These are phyloP conservation scores for Barbus barbus DNA, from an alignment of 2,113 vertebrate genomes.

Conservation along the genomic window DNA sequence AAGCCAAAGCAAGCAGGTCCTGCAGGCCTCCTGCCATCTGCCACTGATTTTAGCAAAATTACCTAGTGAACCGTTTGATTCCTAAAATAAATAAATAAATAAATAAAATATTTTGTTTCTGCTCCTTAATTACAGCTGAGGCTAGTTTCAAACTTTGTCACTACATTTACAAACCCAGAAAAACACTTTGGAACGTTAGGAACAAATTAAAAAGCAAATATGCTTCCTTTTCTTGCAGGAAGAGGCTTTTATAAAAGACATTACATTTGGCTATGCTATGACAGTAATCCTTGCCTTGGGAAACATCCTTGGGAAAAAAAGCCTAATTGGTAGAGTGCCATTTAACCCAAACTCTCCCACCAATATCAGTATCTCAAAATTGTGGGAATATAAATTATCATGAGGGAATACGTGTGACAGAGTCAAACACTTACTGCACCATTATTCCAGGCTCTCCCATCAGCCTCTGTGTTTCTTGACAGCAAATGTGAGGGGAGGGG, in stretches of 20 bases:
- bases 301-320: constrained; percentile 56
- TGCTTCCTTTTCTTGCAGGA: background rate
- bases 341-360: constrained; percentile 67
- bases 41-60: background rate
- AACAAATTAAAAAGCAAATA: constrained; percentile 21
- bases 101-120: background rate
- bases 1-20: background rate
- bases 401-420: constrained; percentile 80
- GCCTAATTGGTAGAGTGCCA: constrained; percentile 58
- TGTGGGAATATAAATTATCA: constrained; percentile 67
- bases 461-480: constrained; percentile 44
- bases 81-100: background rate
- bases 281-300: constrained; percentile 35
- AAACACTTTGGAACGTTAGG: constrained; percentile 22
- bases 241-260: constrained; percentile 25
- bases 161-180: constrained; percentile 29
- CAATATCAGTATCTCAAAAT: constrained; percentile 85
- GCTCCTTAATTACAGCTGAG: background rate
- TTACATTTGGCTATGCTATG: constrained; percentile 36
- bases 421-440: constrained; percentile 81
- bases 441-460: constrained; percentile 74
- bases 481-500: constrained; percentile 51
- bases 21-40: background rate
- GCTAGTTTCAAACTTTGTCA: constrained; percentile 4
- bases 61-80: constrained; percentile 1